Evolutionary conservation across 1,140 invertebrate genomes (phyloP).

Genomic region (Dendrolimus punctatus): DNA sequence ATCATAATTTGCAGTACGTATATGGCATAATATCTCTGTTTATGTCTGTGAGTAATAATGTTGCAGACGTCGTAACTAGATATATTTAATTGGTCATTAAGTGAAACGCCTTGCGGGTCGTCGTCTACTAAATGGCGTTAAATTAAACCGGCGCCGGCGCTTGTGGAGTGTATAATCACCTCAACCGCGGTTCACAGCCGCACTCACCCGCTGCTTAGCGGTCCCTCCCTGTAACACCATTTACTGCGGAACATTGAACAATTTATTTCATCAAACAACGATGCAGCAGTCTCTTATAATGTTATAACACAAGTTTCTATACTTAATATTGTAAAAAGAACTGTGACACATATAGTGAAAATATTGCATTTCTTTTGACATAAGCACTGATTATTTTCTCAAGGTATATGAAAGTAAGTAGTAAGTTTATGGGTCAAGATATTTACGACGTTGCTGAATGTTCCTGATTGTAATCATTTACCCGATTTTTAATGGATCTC

Average conservation of each 20-base stretch:
- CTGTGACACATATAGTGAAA: too few species aligned
- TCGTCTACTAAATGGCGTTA: conserved; percentile 21
- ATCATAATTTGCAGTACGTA: too few species aligned
- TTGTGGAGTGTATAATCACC: conserved; percentile 21
- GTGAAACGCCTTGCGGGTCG: conserved; percentile 7
- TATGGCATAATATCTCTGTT: too few species aligned
- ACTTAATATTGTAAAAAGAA: too few species aligned
- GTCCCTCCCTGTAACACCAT: background rate
- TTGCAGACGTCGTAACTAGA: conserved; percentile 5
- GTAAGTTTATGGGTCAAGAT: conserved; percentile 78
- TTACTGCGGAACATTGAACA: background rate
- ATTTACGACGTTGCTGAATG: conserved; percentile 78
- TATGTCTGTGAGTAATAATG: conserved; percentile 2
- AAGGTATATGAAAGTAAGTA: conserved; percentile 78
- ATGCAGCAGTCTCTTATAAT: too few species aligned
- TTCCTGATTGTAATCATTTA: conserved; percentile 78
- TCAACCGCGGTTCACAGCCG: background rate
- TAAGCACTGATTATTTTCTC: conserved; percentile 33
- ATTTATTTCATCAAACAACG: background rate
- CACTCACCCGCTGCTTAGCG: background rate
- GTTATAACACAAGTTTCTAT: too few species aligned
- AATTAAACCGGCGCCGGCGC: conserved; percentile 21
- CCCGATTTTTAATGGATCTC: conserved; percentile 77
- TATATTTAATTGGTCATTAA: conserved; percentile 23
- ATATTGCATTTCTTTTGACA: too few species aligned